Conservation (phyloP, 2,888 invertebrate species). For the Hylaea fasciaria region DNA sequence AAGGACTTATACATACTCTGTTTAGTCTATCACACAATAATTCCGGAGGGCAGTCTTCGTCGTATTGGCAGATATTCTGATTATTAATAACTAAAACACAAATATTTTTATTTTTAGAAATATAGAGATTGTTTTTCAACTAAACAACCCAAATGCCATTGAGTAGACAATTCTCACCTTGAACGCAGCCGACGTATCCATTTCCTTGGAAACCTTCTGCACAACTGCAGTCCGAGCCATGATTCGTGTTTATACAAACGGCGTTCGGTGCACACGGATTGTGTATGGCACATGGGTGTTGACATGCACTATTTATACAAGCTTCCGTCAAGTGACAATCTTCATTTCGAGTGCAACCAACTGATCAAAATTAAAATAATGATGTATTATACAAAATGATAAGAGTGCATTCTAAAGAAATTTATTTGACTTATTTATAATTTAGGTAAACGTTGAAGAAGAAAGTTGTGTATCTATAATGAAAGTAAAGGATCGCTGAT, state of each 20-base stretch:
- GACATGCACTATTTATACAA: conserved; percentile 93
- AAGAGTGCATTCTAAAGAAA: conserved; percentile 10
- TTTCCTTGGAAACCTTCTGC: conserved; percentile 94
- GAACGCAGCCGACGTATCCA: conserved; percentile 91
- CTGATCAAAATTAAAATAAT: conserved; percentile 82
- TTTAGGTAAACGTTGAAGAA: too few species aligned
- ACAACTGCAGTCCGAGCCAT: conserved; percentile 94
- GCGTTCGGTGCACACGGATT: conserved; percentile 94
- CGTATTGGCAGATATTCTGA: conserved; percentile 90
- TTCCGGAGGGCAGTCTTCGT: conserved; percentile 95
- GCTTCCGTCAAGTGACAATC: conserved; percentile 94
- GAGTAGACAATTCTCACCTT: conserved; percentile 84
- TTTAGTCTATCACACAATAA: conserved; percentile 93
- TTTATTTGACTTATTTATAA: background rate
- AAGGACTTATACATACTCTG: conserved; percentile 93
- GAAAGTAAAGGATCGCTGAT: background rate
- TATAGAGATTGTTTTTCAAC: background rate
- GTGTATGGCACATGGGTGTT: conserved; percentile 93
- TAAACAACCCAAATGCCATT: background rate
- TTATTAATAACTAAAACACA: conserved; percentile 21
- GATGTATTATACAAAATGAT: conserved; percentile 45
- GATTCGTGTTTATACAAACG: conserved; percentile 94
- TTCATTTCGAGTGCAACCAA: conserved; percentile 93
- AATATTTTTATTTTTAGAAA: background rate
- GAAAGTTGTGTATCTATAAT: background rate